Base-by-base conservation (phyloP, 2,113 vertebrate species). In the Recurvirostra avosetta region DNA sequence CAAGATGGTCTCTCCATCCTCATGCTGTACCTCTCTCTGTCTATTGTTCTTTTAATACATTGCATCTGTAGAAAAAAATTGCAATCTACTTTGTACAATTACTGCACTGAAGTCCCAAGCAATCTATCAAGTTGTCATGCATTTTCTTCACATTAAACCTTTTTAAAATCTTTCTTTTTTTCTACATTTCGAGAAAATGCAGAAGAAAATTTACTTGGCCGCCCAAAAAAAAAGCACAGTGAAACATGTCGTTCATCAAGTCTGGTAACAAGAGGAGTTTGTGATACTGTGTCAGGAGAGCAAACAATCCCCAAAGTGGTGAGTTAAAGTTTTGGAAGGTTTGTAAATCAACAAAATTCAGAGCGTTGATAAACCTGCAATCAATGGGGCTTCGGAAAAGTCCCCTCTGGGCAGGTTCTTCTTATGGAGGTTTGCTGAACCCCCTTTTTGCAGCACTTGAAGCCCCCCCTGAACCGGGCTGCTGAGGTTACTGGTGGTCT, bases 51-150 rank as follows among this genome's bases (percentile, higher is more conserved):
- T 71, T 90, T 86, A 95, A 89, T 89, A 80, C 56, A 62, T 70
- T 77, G 63, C 92, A 77, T 87, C 82, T 84, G 90, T 86, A 85
- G 93, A 49, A 53, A 67, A 74, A 92, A 81, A 74, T 41, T 58
- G 50, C 73, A 96, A 63, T 80, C 94, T 93, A 80, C 87, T 95
- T 95, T 74, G 85, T 74, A 88, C 95, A 95, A 94, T 92, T 94
- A 84, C 92, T 62, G 68, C 75, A 85, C 79, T 61, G 77, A 92
- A 96, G 68, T 92, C 91, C 77, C 70, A 45, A 92, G 78, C 70
- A 95, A 94, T 95, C 93, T 97, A 94, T 94, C 93, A 96, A 93
- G 70, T 81, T 94, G 90, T 92, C 90, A 85, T 67, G 72, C 16
- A 66, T 92, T 92, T 96, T 95, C 66, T 91, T 87, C 90, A 85